These are phyloP conservation scores for Pangasianodon gigas DNA, from an alignment of 2,113 vertebrate species.

Conservation along the genomic window DNA sequence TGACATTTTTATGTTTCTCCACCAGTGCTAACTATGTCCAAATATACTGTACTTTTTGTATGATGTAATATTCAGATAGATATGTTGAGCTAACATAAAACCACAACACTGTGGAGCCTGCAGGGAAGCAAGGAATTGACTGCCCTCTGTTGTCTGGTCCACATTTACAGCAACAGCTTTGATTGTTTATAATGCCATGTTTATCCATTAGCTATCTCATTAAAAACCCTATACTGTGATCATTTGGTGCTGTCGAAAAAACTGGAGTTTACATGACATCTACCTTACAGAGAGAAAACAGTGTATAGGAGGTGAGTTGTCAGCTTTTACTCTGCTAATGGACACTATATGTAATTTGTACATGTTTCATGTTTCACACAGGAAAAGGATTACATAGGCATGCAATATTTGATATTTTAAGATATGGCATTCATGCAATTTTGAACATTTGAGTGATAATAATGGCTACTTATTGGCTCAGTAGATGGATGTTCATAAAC, in stretches of 20 bases:
- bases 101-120: not conserved
- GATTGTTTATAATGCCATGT: not conserved
- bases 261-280: not conserved
- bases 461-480: not conserved
- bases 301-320: not conserved
- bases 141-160: not conserved
- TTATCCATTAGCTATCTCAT: not conserved
- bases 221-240: not conserved
- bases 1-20: conserved; percentile 2
- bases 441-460: not conserved
- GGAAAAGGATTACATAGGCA: not conserved
- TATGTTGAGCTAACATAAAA: not conserved
- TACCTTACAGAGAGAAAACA: not conserved
- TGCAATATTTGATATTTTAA: not conserved
- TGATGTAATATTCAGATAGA: not conserved
- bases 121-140: not conserved
- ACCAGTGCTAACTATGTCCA: not conserved
- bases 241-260: not conserved
- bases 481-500: not conserved
- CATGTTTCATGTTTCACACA: not conserved
- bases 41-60: not conserved
- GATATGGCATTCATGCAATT: not conserved
- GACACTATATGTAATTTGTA: not conserved
- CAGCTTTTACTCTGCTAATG: not conserved
- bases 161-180: not conserved